phyloP scores from a whole-genome alignment of 2,113 vertebrate genomes.

The Nothobranchius kuhntae region DNA sequence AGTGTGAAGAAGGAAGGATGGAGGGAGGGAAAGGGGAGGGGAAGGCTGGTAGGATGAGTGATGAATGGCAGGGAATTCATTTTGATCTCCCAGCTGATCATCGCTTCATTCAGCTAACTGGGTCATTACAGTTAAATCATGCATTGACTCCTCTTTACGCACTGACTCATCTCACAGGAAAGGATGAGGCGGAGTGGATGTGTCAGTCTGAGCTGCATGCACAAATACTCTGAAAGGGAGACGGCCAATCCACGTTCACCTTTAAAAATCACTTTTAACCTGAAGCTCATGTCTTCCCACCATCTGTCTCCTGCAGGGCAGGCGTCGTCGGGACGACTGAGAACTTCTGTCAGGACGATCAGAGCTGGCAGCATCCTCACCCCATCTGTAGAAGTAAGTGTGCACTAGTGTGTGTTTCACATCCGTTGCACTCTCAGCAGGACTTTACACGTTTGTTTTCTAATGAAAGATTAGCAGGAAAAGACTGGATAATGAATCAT shows the following conservation, averaged over 20 bases:
- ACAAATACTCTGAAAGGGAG: slow-evolving; percentile 37
- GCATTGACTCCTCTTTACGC: slow-evolving; percentile 62
- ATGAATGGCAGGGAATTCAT: slow-evolving; percentile 63
- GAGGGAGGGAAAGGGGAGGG: slow-evolving; percentile 16
- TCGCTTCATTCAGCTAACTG: slow-evolving; percentile 59
- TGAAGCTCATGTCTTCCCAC: slow-evolving; percentile 29
- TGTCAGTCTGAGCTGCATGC: slow-evolving; percentile 60
- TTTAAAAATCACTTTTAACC: slow-evolving; percentile 16
- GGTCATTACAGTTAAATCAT: slow-evolving; percentile 69
- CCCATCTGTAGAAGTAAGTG: slow-evolving; percentile 80
- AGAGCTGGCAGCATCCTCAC: slow-evolving; percentile 79
- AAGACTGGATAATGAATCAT: slow-evolving; percentile 1
- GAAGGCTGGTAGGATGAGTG: slow-evolving; percentile 40
- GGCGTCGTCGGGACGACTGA: slow-evolving; percentile 75
- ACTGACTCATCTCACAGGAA: slow-evolving; percentile 67
- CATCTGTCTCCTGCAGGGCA: slow-evolving; percentile 58
- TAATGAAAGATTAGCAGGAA: slow-evolving; percentile 12
- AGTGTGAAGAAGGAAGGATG: slow-evolving; percentile 49
- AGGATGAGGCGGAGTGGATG: slow-evolving; percentile 59
- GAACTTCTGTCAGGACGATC: slow-evolving; percentile 77
- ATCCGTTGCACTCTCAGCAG: slow-evolving; percentile 6
- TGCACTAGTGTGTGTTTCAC: slow-evolving; percentile 11
- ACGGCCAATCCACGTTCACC: slow-evolving; percentile 36
- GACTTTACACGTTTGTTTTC: slow-evolving; percentile 7
- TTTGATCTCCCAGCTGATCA: slow-evolving; percentile 61